Conservation (phyloP, 1,140 invertebrate species). For the Drosophila kikkawai region DNA sequence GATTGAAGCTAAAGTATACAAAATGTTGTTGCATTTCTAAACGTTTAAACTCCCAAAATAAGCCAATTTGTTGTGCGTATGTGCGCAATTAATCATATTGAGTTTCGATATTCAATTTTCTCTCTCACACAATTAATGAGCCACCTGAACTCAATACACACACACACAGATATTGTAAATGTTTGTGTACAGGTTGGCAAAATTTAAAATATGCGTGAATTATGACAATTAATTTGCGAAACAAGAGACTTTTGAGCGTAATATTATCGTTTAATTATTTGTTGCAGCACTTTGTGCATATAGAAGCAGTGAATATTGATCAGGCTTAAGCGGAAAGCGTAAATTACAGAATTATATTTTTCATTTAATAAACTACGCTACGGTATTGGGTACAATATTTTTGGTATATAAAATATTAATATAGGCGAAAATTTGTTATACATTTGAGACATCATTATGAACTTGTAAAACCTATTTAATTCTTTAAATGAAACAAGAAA, state of each 20-base stretch:
- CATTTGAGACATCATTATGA: neutral
- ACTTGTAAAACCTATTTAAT: no score
- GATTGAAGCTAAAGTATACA: neutral
- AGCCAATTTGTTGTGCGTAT: constrained; percentile 1
- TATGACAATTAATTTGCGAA: constrained; percentile 58
- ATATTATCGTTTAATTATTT: constrained; percentile 60
- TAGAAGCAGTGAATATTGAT: constrained; percentile 36
- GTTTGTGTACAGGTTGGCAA: constrained; percentile 18
- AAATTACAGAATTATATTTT: constrained; percentile 13
- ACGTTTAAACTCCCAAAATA: constrained; percentile 16
- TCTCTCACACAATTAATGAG: constrained; percentile 39
- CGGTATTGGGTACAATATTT: neutral
- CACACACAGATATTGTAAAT: constrained; percentile 5
- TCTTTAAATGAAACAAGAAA: no score
- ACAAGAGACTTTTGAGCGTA: constrained; percentile 27
- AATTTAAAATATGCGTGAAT: constrained; percentile 58
- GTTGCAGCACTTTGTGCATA: constrained; percentile 34
- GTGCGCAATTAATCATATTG: constrained; percentile 48
- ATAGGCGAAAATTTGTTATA: neutral
- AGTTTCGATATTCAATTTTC: constrained; percentile 50
- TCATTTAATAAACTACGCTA: constrained; percentile 2
- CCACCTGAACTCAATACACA: constrained; percentile 26
- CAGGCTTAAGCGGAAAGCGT: constrained; percentile 32
- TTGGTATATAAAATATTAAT: neutral
- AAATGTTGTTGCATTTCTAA: constrained; percentile 14